Evolutionary conservation across 2,797 vertebrate genomes (phyloP), one percentile per base, ranked within the genome.

Genomic region (Chrosomus eos): DNA sequence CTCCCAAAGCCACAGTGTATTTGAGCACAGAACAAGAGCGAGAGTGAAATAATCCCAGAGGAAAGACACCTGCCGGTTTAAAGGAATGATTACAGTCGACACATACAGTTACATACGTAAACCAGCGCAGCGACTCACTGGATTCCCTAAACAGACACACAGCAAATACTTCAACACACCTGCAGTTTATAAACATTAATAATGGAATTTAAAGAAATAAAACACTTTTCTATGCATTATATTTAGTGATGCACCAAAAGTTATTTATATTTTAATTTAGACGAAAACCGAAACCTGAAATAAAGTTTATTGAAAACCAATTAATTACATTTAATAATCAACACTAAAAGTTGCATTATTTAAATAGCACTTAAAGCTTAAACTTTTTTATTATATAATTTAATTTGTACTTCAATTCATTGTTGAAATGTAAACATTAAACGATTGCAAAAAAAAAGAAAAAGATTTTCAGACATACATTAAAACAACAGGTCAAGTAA

Each of bases 81-180:
- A 16, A 53, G 58, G 8, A 14, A 28, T 28, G 26, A 36, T n/a
- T 45, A 72, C 26, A 62, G 10, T 48, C 40, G 19, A 82, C 26
- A 75, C 70, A 28, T 82, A 82, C 80, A 33, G 45, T 40, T 21
- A 8, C 70, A 82, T n/a, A 75, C 73, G 58, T 21, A 23, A 33
- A 76, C 55, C 33, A 68, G 16, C 5, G 4, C 23, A 43, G 81
- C 14, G 8, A 53, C 11, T 83, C 73, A 76, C 62, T 28, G 58
- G 26, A 21, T 26, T 58, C 19, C 72, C 72, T 70, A 77, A 84
- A 84, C 58, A 82, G 5, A 66, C 60, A 83, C 14, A 76, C 60
- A 83, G 23, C 72, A 83, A 43, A 66, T 26, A 45, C 68, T 36
- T 45, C 60, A 53, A 68, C 18, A 55, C 33, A 26, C 18, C 18